Base-by-base conservation (phyloP, 2,113 vertebrate genomes). In the Sceloporus tristichus region DNA sequence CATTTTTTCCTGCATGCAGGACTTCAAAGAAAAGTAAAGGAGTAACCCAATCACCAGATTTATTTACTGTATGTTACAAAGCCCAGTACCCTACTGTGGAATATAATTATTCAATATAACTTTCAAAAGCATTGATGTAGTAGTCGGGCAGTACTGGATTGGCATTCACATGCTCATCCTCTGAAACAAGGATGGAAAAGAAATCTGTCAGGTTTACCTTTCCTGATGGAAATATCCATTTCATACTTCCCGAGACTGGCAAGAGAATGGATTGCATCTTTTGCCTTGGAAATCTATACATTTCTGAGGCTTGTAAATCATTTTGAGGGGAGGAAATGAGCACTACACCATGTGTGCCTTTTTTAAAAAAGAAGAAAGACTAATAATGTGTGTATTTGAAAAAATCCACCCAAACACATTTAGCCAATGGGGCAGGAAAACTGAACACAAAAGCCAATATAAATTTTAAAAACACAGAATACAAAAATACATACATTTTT, bases 21-120 rank as follows among this genome's bases (percentile, higher is more conserved):
- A 96, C 91, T 96, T 96, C 95, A 97, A 97, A 94, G 87, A 89
- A 96, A 94, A 93, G 87, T 82, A 90, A 92, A 91, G 91, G 10
- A 48, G 85, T 89, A 94, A 94, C 91, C 89, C 68, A 82, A 90
- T 56, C 56, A 19, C 82, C 84, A 94, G 94, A 96, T 95, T 96
- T 96, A 95, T 95, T 89, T 92, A 66, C 91, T 97, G 92, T 94
- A 94, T 85, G 89, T 85, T 95, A 95, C 96, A 90, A 94, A 94
- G 87, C 90, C 90, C 94, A 96, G 93, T 90, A 85, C 89, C 91
- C 91, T 91, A 74, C 87, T 87, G 91, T 90, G 91, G 34, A 93
- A 68, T 87, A 83, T 42, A 66, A 93, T 88, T 94, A 85, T 95
- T 88, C 92, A 88, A 80, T 86, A 16, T 70, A 86, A 93, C 89